Conservation (phyloP, 2,113 vertebrate genomes). For the Pangasianodon gigas region DNA sequence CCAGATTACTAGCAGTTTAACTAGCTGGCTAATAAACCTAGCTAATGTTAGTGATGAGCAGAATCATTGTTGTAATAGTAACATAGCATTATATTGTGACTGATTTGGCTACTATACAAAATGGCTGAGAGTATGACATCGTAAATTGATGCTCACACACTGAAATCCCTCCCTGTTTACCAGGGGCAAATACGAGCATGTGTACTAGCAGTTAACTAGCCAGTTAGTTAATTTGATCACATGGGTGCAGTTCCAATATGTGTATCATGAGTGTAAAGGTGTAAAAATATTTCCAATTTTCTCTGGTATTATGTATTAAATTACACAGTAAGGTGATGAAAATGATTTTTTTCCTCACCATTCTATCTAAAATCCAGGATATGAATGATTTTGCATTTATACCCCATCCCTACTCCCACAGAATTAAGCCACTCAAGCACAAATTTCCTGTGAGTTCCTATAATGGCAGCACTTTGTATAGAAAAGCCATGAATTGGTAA, state of each 20-base stretch:
- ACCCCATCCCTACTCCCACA: background rate
- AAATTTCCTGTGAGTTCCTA: background rate
- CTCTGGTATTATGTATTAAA: background rate
- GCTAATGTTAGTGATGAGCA: background rate
- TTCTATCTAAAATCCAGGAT: background rate
- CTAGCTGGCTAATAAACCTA: background rate
- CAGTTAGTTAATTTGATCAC: background rate
- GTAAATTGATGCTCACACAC: background rate
- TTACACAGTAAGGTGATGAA: background rate
- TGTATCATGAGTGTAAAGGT: background rate
- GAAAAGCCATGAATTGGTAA: background rate
- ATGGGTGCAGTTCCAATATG: background rate
- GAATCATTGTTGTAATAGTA: background rate
- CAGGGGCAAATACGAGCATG: background rate
- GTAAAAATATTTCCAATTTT: background rate
- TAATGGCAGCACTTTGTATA: constrained; percentile 15
- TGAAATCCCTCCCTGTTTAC: background rate
- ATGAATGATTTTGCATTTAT: background rate
- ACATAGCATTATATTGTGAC: background rate
- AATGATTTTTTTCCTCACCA: background rate
- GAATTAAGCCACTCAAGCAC: background rate
- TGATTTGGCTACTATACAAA: background rate
- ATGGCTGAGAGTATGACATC: background rate
- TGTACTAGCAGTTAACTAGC: background rate
- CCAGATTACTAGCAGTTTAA: background rate